phyloP scores from a whole-genome alignment of 2,888 invertebrate species.

The Agrotis puta region DNA sequence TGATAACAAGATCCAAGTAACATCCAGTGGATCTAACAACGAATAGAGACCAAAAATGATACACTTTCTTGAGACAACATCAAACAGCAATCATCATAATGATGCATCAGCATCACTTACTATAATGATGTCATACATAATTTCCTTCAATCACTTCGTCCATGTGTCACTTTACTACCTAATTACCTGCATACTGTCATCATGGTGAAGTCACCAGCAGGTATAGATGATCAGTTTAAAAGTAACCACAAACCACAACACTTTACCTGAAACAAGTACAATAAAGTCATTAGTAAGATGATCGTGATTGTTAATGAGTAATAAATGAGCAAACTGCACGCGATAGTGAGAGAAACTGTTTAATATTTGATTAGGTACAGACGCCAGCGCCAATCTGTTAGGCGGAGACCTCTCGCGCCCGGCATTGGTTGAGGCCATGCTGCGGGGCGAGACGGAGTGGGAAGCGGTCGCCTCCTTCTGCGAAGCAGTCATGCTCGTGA shows the following conservation, averaged over 20 bases:
- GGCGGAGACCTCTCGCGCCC: no score
- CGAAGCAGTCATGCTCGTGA: no score
- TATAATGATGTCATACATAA: not conserved
- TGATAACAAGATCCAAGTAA: no score
- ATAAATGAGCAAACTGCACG: slow-evolving; percentile 25
- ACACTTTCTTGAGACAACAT: no score
- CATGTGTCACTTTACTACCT: slow-evolving; percentile 31
- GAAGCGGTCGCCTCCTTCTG: no score
- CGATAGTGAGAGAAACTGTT: slow-evolving; percentile 15
- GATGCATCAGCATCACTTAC: not conserved
- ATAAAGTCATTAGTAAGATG: slow-evolving; percentile 49
- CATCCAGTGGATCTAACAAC: no score
- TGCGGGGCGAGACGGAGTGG: no score
- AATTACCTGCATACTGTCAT: slow-evolving; percentile 26
- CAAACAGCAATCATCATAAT: no score
- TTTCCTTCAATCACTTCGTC: slow-evolving; percentile 1
- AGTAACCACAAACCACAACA: slow-evolving; percentile 46
- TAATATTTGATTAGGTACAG: slow-evolving; percentile 1
- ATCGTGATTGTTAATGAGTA: slow-evolving; percentile 23
- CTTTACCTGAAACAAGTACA: slow-evolving; percentile 64
- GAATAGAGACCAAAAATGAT: no score
- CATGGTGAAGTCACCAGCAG: slow-evolving; percentile 50
- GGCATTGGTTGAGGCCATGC: no score
- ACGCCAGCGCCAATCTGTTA: no score
- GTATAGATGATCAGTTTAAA: slow-evolving; percentile 21